phyloP scores from a whole-genome alignment of 2,888 invertebrate genomes.

The Drosophila paranaensis region DNA sequence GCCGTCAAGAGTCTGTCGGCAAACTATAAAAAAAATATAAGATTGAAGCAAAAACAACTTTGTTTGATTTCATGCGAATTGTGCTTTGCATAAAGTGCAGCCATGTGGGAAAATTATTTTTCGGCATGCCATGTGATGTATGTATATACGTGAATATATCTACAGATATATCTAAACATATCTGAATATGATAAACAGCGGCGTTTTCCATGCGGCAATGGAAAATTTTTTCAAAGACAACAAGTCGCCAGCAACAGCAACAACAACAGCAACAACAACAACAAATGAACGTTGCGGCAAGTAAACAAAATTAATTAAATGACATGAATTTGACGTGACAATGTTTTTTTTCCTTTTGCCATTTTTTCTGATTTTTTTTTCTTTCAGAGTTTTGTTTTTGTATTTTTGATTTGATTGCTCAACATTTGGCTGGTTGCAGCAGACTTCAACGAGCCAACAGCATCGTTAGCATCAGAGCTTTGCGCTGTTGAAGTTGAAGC shows the following conservation, averaged over 20 bases:
- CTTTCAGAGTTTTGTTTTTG: slow-evolving; percentile 34
- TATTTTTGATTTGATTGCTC: slow-evolving; percentile 74
- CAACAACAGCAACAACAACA: slow-evolving; percentile 55
- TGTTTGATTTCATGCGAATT: slow-evolving; percentile 76
- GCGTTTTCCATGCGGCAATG: slow-evolving; percentile 68
- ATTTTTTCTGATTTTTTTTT: slow-evolving; percentile 28
- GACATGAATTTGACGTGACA: slow-evolving; percentile 82
- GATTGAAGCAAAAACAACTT: slow-evolving; percentile 43
- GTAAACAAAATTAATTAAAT: slow-evolving; percentile 81
- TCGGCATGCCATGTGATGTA: slow-evolving; percentile 39
- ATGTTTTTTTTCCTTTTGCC: slow-evolving; percentile 58
- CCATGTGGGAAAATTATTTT: slow-evolving; percentile 72
- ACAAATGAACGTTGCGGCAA: slow-evolving; percentile 75
- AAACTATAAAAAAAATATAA: slow-evolving; percentile 57
- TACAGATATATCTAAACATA: slow-evolving; percentile 5
- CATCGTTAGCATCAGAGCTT: slow-evolving; percentile 64
- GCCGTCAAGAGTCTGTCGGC: slow-evolving; percentile 79
- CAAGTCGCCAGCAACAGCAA: slow-evolving; percentile 61
- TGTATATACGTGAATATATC: neutral
- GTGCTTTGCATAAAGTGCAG: slow-evolving; percentile 73
- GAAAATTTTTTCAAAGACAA: slow-evolving; percentile 77
- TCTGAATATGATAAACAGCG: slow-evolving; percentile 46
- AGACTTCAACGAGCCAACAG: slow-evolving; percentile 60
- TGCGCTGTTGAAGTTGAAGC: slow-evolving; percentile 37
- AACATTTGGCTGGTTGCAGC: slow-evolving; percentile 57